These are phyloP conservation scores for Calameuta pallipes DNA, from an alignment of 2,888 invertebrate species.

Conservation along the genomic window DNA sequence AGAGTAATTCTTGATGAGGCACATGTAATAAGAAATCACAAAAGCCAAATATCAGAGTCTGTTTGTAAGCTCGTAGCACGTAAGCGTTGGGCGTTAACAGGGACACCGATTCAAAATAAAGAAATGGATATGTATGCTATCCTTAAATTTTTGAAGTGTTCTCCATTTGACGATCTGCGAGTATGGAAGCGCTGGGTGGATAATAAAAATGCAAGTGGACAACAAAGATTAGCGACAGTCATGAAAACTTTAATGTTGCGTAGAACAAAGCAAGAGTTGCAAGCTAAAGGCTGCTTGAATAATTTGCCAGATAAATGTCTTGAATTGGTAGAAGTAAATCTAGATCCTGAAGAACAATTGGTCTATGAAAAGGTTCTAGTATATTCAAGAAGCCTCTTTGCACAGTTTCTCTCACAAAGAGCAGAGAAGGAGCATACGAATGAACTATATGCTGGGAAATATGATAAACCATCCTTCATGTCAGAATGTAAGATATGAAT, in stretches of 20 bases:
- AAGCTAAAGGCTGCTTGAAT: constrained; percentile 72
- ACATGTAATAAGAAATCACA: constrained; percentile 90
- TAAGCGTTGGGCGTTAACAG: constrained; percentile 87
- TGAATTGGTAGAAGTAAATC: constrained; percentile 71
- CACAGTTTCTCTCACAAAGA: constrained; percentile 80
- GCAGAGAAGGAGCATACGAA: constrained; percentile 72
- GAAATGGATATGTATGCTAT: constrained; percentile 85
- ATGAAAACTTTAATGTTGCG: constrained; percentile 88
- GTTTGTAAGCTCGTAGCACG: constrained; percentile 73
- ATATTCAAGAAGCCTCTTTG: constrained; percentile 80
- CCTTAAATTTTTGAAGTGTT: constrained; percentile 84
- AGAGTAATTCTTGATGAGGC: constrained; percentile 94
- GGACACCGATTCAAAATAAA: constrained; percentile 96
- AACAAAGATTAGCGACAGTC: constrained; percentile 84
- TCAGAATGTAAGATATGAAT: constrained; percentile 8
- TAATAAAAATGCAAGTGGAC: constrained; percentile 82
- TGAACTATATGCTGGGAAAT: constrained; percentile 43
- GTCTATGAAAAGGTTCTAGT: constrained; percentile 83
- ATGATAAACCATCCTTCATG: constrained; percentile 27
- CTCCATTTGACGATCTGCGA: constrained; percentile 89
- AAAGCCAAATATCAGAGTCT: constrained; percentile 78
- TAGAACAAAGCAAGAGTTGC: constrained; percentile 86
- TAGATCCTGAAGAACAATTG: constrained; percentile 78
- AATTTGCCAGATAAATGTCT: constrained; percentile 73
- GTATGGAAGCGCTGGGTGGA: constrained; percentile 95